A percentile compares a stretch with the other conserved stretches of the same genome.
phyloP scores from a whole-genome alignment of 2,113 vertebrate genomes.

The Perccottus glenii region DNA sequence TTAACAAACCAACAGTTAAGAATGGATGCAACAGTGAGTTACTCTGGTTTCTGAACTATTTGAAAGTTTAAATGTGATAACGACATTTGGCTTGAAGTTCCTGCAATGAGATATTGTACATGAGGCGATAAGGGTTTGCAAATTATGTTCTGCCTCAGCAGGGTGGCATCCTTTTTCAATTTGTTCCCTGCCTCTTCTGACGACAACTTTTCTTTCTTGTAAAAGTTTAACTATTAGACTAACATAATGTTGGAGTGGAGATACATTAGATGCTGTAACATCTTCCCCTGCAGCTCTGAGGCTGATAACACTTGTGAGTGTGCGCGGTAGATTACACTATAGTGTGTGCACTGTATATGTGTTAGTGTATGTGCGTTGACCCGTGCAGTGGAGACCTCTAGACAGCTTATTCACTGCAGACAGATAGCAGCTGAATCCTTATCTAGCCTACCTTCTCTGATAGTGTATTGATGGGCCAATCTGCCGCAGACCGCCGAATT shows the following conservation, averaged over 20 bases:
- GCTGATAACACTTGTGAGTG: slow-evolving; percentile 53
- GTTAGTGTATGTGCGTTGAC: slow-evolving; percentile 47
- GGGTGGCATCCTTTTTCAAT: neutral
- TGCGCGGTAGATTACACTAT: slow-evolving; percentile 46
- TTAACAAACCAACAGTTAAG: too few relatives aligned
- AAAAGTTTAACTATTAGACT: slow-evolving; percentile 46
- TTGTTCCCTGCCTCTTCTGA: slow-evolving; percentile 5
- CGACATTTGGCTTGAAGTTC: too few relatives aligned
- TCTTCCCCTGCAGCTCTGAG: slow-evolving; percentile 45
- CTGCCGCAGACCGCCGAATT: slow-evolving; percentile 67
- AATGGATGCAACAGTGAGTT: too few relatives aligned
- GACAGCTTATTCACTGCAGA: slow-evolving; percentile 74
- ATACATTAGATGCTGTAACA: slow-evolving; percentile 61
- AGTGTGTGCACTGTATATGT: slow-evolving; percentile 29
- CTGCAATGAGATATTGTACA: too few relatives aligned
- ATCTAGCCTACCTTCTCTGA: slow-evolving; percentile 68
- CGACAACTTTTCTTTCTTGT: slow-evolving; percentile 47
- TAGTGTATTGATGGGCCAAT: slow-evolving; percentile 77
- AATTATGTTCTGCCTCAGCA: neutral
- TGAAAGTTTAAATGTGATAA: too few relatives aligned
- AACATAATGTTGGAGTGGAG: slow-evolving; percentile 51
- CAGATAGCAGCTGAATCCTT: slow-evolving; percentile 71
- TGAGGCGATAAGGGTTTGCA: neutral
- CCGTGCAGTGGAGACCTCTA: slow-evolving; percentile 60
- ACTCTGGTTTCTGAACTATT: too few relatives aligned